These are phyloP conservation scores for Python bivittatus DNA, from an alignment of 2,113 vertebrate genomes.

Conservation along the genomic window DNA sequence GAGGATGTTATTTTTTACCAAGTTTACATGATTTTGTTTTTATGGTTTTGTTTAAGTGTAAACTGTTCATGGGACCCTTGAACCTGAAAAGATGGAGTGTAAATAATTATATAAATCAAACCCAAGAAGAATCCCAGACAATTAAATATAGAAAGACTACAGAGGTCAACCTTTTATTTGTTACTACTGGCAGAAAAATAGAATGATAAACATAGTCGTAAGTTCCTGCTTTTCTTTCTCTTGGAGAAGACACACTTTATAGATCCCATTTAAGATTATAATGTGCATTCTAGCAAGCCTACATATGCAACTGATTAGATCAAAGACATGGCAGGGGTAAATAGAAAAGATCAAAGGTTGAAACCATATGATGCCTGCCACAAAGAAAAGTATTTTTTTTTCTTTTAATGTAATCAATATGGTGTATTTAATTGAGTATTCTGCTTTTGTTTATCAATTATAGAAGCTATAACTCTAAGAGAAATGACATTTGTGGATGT, in stretches of 20 bases:
- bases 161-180: background rate
- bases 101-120: background rate
- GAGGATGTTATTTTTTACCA: background rate
- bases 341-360: constrained; percentile 54
- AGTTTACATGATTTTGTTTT: background rate
- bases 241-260: constrained; percentile 31
- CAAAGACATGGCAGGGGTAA: constrained; percentile 27
- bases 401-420: constrained; percentile 17
- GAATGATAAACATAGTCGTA: background rate
- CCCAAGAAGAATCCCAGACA: background rate
- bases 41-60: background rate
- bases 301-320: constrained; percentile 49
- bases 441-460: constrained; percentile 40
- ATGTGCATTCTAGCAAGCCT: constrained; percentile 23
- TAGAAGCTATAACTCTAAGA: constrained; percentile 30
- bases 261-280: constrained; percentile 44
- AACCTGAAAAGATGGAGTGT: background rate
- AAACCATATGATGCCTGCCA: constrained; percentile 41
- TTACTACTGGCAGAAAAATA: background rate
- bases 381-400: constrained; percentile 49
- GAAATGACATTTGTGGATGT: constrained; percentile 14
- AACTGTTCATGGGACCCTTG: background rate
- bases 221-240: constrained; percentile 15
- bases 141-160: background rate
- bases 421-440: constrained; percentile 41